Base-by-base conservation (phyloP, 2,797 vertebrate genomes). In the Discoglossus pictus region DNA sequence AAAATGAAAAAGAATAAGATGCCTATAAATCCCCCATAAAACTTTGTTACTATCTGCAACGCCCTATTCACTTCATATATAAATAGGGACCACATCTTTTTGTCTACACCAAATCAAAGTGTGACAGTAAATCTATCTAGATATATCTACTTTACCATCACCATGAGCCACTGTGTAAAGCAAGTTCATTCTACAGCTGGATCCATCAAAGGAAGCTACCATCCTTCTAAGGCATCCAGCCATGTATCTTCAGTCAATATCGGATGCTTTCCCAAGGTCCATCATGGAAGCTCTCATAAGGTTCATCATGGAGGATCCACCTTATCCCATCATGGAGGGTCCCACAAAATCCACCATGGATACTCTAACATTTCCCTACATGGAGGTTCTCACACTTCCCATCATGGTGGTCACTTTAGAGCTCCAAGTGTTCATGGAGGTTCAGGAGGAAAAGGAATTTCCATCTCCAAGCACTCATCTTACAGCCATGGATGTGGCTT, bases 381-480 rank as follows among this genome's bases (percentile, higher is more conserved):
- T 56, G 13, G 7, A 24, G 13, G 13, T n/a, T 7, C 36, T 4
- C 9, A 25, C 6, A 1, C 12, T 23, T 42, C 54, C n/a, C 54
- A 42, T 4, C 38, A 42, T 38, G 82, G 82, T 0, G 79, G 80
- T 15, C 1, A 59, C 62, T 74, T 12, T 61, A 75, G 80, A 40
- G 78, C 81, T 6, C 76, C 84, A 0, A 86, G 84, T 77, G 75
- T 86, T 1, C 82, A 77, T 0, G 83, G 83, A 1, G 83, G 85
- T 0, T 81, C 80, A 1, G 82, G 84, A 3, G 82, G 81, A 52
- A 72, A 79, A 0, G 75, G 64, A 0, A 18, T 86, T 42, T 86
- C 81, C 0, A 0, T 78, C 52, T 86, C 87, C 38, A 58, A 86
- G 10, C 31, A 63, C 65, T 72, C 20, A 47, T 78, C 68, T 0